Conservation (phyloP, 1,140 invertebrate genomes). For the Drosophila nebulosa region DNA sequence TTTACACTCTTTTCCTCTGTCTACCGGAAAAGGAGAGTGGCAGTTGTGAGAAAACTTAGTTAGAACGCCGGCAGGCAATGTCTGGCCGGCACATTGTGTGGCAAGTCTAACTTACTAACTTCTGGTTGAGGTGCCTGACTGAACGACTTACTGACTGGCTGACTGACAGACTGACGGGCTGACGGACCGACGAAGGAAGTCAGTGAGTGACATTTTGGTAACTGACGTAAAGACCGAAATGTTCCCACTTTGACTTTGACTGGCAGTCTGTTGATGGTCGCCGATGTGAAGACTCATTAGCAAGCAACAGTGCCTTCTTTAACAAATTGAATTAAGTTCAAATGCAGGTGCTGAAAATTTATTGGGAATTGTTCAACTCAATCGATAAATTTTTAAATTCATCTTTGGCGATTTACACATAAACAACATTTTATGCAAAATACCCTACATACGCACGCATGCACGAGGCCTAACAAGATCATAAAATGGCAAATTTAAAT, state of each 20-base stretch:
- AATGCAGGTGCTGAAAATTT: slow-evolving; percentile 17
- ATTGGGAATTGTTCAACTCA: not conserved
- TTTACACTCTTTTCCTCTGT: not conserved
- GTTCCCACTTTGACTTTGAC: slow-evolving; percentile 47
- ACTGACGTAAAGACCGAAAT: slow-evolving; percentile 6
- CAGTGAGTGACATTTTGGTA: slow-evolving; percentile 2
- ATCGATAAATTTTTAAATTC: not conserved
- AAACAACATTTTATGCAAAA: slow-evolving; percentile 46
- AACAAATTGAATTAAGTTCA: slow-evolving; percentile 71
- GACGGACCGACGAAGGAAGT: slow-evolving; percentile 23
- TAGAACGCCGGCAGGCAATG: slow-evolving; percentile 25
- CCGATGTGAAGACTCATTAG: not conserved
- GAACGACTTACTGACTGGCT: slow-evolving; percentile 22
- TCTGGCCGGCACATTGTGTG: slow-evolving; percentile 40
- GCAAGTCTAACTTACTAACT: slow-evolving; percentile 51
- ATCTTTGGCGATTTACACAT: slow-evolving; percentile 30
- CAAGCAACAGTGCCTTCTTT: slow-evolving; percentile 12
- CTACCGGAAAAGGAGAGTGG: not conserved
- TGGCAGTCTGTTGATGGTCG: slow-evolving; percentile 54
- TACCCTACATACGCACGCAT: not conserved
- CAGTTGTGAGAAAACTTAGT: slow-evolving; percentile 15
- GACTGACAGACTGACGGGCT: slow-evolving; percentile 12
- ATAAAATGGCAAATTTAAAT: slow-evolving; percentile 55
- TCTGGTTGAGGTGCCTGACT: slow-evolving; percentile 24
- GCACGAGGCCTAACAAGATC: slow-evolving; percentile 25